Evolutionary conservation across 2,888 invertebrate genomes (phyloP).

Genomic region (Rhagium mordax): DNA sequence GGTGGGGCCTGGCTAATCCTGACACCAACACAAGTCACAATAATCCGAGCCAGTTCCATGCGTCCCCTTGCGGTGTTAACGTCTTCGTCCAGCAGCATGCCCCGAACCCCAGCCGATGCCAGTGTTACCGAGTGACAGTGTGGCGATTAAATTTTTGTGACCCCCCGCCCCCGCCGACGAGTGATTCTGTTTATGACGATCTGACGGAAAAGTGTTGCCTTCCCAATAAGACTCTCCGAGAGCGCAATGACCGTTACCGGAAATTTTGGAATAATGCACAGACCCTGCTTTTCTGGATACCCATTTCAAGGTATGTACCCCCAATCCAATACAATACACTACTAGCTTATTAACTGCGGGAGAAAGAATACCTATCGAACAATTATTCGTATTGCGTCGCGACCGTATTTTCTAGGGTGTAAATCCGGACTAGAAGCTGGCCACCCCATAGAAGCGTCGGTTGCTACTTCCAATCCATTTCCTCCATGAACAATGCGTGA

Average conservation of each 20-base stretch:
- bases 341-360: too few species aligned
- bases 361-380: too few species aligned
- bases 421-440: too few species aligned
- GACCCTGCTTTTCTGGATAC: slow-evolving; percentile 70
- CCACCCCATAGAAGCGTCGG: too few species aligned
- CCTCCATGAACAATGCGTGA: too few species aligned
- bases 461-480: too few species aligned
- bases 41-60: slow-evolving; percentile 57
- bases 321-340: too few species aligned
- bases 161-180: too few species aligned
- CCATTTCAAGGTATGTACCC: slow-evolving; percentile 68
- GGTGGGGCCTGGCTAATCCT: slow-evolving; percentile 38
- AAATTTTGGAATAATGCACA: slow-evolving; percentile 70
- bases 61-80: slow-evolving; percentile 20
- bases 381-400: too few species aligned
- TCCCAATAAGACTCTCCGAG: slow-evolving; percentile 1
- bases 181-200: slow-evolving; percentile 26
- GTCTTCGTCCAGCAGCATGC: neutral
- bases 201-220: slow-evolving; percentile 2
- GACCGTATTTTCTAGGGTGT: too few species aligned
- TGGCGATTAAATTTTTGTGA: neutral
- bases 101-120: neutral
- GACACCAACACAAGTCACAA: slow-evolving; percentile 57
- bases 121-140: neutral
- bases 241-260: slow-evolving; percentile 68